Evolutionary conservation across 1,140 invertebrate species (phyloP).

Genomic region (Bombus affinis): DNA sequence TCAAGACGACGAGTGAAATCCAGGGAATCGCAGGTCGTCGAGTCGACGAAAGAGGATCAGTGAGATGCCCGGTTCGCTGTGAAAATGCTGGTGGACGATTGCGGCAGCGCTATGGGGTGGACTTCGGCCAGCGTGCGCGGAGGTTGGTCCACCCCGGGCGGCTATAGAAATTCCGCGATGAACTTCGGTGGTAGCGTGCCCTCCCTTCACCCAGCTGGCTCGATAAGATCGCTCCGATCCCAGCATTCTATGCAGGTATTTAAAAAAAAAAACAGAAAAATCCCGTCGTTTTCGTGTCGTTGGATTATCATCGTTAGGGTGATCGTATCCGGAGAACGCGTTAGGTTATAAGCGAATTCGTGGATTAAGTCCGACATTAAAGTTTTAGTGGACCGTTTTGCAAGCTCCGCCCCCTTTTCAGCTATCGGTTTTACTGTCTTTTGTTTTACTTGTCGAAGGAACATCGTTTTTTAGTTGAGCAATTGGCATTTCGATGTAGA

Average conservation of each 20-base stretch:
- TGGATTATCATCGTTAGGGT: neutral
- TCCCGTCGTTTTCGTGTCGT: neutral
- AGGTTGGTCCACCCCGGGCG: slow-evolving; percentile 78
- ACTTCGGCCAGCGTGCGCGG: slow-evolving; percentile 72
- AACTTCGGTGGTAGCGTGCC: slow-evolving; percentile 80
- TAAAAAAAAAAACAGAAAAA: neutral
- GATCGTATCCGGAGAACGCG: neutral
- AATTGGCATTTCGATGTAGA: too few species aligned
- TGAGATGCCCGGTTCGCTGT: slow-evolving; percentile 38
- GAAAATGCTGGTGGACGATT: slow-evolving; percentile 79
- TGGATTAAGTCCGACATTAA: too few species aligned
- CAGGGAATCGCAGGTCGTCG: neutral
- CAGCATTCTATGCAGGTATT: slow-evolving; percentile 78
- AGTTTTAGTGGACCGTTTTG: too few species aligned
- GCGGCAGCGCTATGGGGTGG: slow-evolving; percentile 74
- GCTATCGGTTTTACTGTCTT: too few species aligned
- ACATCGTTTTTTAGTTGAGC: too few species aligned
- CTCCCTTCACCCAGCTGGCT: slow-evolving; percentile 77
- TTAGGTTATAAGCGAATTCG: too few species aligned
- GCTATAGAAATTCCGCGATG: slow-evolving; percentile 78
- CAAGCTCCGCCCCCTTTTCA: too few species aligned
- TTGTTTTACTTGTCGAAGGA: too few species aligned
- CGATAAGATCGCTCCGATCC: slow-evolving; percentile 77
- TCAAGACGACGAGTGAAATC: neutral
- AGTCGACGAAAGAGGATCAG: slow-evolving; percentile 12